Evolutionary conservation across 92 coral and sea anemone species (phyloP).

Genomic region (Hydrozoanthus gracilis): DNA sequence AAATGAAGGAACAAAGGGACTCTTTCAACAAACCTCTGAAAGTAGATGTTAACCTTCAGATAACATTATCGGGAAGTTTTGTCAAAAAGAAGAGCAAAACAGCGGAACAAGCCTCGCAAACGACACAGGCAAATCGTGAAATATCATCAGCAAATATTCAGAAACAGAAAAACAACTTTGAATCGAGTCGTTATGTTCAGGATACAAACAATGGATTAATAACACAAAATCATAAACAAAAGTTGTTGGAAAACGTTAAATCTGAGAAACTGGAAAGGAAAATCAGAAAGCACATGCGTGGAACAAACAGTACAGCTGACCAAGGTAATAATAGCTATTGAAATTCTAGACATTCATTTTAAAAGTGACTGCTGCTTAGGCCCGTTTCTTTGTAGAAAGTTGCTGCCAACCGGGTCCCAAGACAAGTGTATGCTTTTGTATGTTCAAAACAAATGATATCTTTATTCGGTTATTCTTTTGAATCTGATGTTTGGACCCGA

Average conservation of each 20-base stretch:
- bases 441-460: too few relatives aligned
- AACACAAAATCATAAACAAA: neutral
- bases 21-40: neutral
- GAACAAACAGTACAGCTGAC: neutral
- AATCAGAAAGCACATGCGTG: neutral
- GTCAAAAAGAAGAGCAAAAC: neutral
- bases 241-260: neutral
- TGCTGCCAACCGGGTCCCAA: too few relatives aligned
- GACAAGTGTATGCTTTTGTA: too few relatives aligned
- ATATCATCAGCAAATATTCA: neutral
- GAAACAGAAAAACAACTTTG: neutral
- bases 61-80: neutral
- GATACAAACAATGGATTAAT: neutral
- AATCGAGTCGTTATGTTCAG: neutral
- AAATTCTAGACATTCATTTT: too few relatives aligned
- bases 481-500: too few relatives aligned
- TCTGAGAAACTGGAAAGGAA: neutral
- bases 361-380: too few relatives aligned
- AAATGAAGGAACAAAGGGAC: neutral
- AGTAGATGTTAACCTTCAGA: conserved; percentile 20
- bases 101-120: neutral
- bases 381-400: too few relatives aligned
- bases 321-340: conserved; percentile 8
- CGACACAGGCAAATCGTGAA: neutral
- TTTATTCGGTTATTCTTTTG: too few relatives aligned